These are phyloP conservation scores for Teleiodes luculella DNA, from an alignment of 2,888 invertebrate species.

Conservation along the genomic window DNA sequence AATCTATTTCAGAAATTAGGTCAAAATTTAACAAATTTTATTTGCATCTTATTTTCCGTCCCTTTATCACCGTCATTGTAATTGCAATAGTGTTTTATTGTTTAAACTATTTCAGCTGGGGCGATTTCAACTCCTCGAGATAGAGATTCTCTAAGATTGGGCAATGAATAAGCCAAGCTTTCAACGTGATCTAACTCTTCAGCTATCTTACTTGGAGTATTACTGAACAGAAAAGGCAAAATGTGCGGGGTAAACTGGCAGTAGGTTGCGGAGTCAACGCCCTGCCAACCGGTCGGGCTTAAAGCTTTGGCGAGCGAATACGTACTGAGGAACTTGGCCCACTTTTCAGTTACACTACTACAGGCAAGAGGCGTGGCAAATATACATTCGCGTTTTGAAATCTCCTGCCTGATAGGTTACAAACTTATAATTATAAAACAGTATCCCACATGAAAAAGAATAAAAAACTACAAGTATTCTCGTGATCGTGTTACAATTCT, in stretches of 20 bases:
- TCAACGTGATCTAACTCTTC: slow-evolving; percentile 9
- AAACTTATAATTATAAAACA: no score
- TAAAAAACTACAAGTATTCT: no score
- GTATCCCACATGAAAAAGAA: no score
- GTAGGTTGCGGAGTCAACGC: slow-evolving; percentile 71
- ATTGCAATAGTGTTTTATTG: background rate
- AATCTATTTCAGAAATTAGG: no score
- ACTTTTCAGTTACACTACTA: slow-evolving; percentile 51
- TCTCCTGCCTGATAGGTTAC: slow-evolving; percentile 5
- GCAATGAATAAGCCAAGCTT: slow-evolving; percentile 5
- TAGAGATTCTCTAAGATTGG: no score
- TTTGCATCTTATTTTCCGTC: no score
- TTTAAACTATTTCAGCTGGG: background rate
- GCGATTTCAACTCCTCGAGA: background rate
- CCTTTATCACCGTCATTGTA: background rate
- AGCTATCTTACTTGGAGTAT: slow-evolving; percentile 6
- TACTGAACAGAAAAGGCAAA: slow-evolving; percentile 18
- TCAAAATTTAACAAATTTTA: no score
- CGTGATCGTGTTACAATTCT: no score
- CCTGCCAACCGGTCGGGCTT: slow-evolving; percentile 71
- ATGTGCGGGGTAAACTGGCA: slow-evolving; percentile 47
- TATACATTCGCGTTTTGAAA: slow-evolving; percentile 11
- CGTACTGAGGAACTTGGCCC: slow-evolving; percentile 67
- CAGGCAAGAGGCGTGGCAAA: slow-evolving; percentile 14
- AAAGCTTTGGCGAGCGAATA: slow-evolving; percentile 58